phyloP scores from a whole-genome alignment of 2,797 vertebrate species.

The Myiotriccus ornatus region DNA sequence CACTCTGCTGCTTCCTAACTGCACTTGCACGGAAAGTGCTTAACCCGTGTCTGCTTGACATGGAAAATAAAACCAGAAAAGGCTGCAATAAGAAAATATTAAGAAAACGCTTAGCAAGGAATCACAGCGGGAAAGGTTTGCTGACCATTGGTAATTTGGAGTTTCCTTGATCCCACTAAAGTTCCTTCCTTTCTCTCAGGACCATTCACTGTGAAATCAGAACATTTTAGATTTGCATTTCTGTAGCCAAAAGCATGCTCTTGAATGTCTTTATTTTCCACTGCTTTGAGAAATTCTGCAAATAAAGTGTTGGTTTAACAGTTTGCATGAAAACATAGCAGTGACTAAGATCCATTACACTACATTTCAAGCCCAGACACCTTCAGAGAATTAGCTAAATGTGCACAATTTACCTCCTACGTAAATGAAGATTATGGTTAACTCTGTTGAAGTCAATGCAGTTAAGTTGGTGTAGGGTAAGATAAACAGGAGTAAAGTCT shows the following conservation, averaged over 20 bases:
- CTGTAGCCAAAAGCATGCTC: not conserved
- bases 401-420: constrained; percentile 50
- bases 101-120: not conserved
- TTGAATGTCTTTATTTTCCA: not conserved
- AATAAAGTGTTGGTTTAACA: constrained; percentile 48
- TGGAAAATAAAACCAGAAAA: not conserved
- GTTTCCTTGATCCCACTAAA: not conserved
- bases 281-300: constrained; percentile 32
- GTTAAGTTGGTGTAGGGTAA: not conserved
- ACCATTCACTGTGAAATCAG: not conserved
- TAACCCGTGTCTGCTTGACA: not conserved
- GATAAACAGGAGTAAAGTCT: not conserved
- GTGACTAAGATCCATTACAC: constrained; percentile 58
- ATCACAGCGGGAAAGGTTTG: not conserved
- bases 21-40: not conserved
- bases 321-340: constrained; percentile 45
- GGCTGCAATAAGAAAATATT: not conserved
- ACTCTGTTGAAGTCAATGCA: constrained; percentile 7
- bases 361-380: constrained; percentile 47
- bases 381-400: constrained; percentile 59
- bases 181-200: not conserved
- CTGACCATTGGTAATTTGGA: not conserved
- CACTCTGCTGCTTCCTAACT: not conserved
- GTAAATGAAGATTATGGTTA: constrained; percentile 22
- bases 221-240: not conserved